Evolutionary conservation across 2,888 invertebrate species (phyloP).

Genomic region (Elegia similella): DNA sequence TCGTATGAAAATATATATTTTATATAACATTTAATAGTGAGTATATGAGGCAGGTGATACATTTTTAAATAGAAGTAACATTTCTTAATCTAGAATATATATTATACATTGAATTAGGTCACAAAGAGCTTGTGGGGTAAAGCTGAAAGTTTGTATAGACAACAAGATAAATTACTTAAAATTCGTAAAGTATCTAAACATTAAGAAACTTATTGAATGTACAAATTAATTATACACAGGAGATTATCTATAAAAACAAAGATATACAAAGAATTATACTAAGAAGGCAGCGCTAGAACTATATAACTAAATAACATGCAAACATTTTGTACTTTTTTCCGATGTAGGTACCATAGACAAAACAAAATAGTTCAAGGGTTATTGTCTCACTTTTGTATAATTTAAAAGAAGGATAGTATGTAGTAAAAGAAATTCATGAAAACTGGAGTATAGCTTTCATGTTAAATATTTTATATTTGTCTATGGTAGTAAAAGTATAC

Average conservation of each 20-base stretch:
- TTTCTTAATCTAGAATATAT: background rate
- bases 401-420: background rate
- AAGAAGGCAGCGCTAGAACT: background rate
- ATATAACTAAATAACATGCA: background rate
- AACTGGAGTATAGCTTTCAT: background rate
- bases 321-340: background rate
- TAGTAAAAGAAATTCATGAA: background rate
- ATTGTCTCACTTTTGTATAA: background rate
- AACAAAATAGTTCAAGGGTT: background rate
- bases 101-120: background rate
- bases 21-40: slow-evolving; percentile 4
- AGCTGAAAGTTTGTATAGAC: background rate
- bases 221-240: background rate
- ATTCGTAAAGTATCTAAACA: background rate
- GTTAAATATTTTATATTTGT: background rate
- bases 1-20: slow-evolving; percentile 16
- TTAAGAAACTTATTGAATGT: background rate
- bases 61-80: slow-evolving; percentile 3
- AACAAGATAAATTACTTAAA: background rate
- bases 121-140: background rate
- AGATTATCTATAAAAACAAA: background rate
- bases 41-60: slow-evolving; percentile 1
- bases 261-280: background rate
- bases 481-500: background rate
- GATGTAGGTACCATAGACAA: background rate